Base-by-base conservation (phyloP, 2,113 vertebrate species). In the Benitochromis conjunctus region DNA sequence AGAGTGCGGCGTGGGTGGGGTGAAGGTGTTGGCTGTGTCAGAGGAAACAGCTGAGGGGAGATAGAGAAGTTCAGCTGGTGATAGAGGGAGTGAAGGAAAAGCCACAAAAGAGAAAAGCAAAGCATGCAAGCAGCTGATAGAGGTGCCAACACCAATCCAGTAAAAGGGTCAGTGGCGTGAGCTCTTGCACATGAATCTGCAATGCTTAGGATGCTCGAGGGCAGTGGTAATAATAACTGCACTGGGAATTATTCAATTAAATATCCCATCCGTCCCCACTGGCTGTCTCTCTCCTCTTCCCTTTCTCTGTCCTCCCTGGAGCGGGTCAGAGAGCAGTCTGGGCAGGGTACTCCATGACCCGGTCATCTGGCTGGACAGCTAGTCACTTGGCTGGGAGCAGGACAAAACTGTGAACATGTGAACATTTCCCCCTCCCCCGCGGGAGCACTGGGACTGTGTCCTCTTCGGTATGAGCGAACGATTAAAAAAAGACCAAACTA, bases 181-280 rank as follows among this genome's bases (percentile, higher is more conserved):
- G 36, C 74, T 84, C 29, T 88, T 85, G 36, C 55, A 89, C 66
- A 81, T 80, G 79, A 88, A 83, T 93, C 41, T 19, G 69, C 51
- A 46, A 57, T 36, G 85, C 58, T 85, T 13, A 86, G 69, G 36
- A 80, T 26, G 91, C 92, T 94, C 7, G 18, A 60, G 90, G 89
- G 85, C 88, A 64, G 79, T 78, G 36, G 60, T 69, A 58, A 82
- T 92, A 93, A 92, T 89, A 94, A 93, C 86, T 64, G 92, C 85
- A 86, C 88, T 60, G 86, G 88, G 93, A 95, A 88, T 95, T 93
- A 94, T 95, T 96, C 94, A 96, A 94, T 95, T 95, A 95, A 95
- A 93, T 55, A 80, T 26, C 88, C 85, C 88, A 88, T 94, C 86
- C 90, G 62, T 83, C 69, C 84, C 83, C 89, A 26, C 58, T 5